phyloP scores from a whole-genome alignment of 2,797 vertebrate genomes.

The Notolabrus celidotus region DNA sequence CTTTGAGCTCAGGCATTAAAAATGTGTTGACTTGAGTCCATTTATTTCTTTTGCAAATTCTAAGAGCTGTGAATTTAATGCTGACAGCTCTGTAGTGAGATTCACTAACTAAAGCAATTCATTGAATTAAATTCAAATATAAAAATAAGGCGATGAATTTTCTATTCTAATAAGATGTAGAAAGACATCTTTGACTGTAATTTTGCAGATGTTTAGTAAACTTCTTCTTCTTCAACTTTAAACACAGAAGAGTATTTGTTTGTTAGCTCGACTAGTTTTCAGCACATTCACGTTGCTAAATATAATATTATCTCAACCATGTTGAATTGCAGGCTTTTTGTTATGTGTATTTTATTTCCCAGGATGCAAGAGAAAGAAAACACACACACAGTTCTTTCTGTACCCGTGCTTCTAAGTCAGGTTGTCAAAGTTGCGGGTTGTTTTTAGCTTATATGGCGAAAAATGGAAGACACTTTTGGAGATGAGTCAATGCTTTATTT shows the following conservation, averaged over 20 bases:
- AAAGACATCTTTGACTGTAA: background rate
- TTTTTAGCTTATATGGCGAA: conserved; percentile 44
- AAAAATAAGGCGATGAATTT: too few species aligned
- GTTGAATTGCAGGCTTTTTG: conserved; percentile 10
- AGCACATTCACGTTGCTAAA: conserved; percentile 24
- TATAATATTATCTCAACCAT: conserved; percentile 30
- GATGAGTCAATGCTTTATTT: conserved; percentile 47
- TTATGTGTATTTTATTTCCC: conserved; percentile 28
- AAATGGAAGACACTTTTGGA: conserved; percentile 40
- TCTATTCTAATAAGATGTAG: too few species aligned
- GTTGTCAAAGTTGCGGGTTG: conserved; percentile 37
- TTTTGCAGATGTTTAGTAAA: background rate
- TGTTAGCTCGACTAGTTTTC: background rate
- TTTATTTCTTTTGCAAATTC: too few species aligned
- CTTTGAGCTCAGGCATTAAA: too few species aligned
- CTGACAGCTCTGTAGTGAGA: too few species aligned
- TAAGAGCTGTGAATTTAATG: too few species aligned
- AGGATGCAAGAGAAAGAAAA: conserved; percentile 35
- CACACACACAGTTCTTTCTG: conserved; percentile 33
- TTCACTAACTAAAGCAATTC: too few species aligned
- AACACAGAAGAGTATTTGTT: background rate
- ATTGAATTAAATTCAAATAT: too few species aligned
- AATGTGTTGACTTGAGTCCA: too few species aligned
- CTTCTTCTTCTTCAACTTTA: conserved; percentile 1
- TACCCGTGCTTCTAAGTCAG: conserved; percentile 28